phyloP scores from a whole-genome alignment of 2,888 invertebrate species.

The Thysanoteuthis rhombus region DNA sequence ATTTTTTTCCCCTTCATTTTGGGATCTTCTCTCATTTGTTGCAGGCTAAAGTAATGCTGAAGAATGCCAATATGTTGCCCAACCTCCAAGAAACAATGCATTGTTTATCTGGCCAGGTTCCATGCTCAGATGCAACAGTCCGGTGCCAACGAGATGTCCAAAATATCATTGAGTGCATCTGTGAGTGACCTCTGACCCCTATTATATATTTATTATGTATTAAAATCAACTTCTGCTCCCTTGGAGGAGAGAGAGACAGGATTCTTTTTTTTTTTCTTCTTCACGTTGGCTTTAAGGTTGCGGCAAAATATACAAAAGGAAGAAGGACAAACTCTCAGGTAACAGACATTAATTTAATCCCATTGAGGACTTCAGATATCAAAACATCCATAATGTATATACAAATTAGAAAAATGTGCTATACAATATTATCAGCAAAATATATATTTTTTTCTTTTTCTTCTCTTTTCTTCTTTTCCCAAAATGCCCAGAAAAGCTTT shows the following conservation, averaged over 20 bases:
- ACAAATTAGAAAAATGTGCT: slow-evolving; percentile 18
- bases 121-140: background rate
- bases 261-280: no score
- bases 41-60: slow-evolving; percentile 53
- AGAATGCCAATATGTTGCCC: slow-evolving; percentile 49
- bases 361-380: slow-evolving; percentile 23
- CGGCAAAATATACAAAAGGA: background rate
- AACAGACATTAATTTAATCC: slow-evolving; percentile 2
- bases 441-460: slow-evolving; percentile 35
- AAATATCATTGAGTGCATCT: slow-evolving; percentile 25
- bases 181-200: background rate
- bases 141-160: background rate
- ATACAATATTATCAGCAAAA: slow-evolving; percentile 44
- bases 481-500: slow-evolving; percentile 75
- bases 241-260: background rate
- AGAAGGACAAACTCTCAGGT: background rate
- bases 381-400: slow-evolving; percentile 19
- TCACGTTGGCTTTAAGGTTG: background rate
- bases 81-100: slow-evolving; percentile 48
- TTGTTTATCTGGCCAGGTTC: background rate
- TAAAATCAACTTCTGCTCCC: background rate
- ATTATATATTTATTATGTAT: background rate
- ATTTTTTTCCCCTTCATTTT: slow-evolving; percentile 25
- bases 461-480: slow-evolving; percentile 39
- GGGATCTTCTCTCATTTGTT: background rate